phyloP scores from a whole-genome alignment of 1,140 invertebrate genomes.

The Drosophila biarmipes region DNA sequence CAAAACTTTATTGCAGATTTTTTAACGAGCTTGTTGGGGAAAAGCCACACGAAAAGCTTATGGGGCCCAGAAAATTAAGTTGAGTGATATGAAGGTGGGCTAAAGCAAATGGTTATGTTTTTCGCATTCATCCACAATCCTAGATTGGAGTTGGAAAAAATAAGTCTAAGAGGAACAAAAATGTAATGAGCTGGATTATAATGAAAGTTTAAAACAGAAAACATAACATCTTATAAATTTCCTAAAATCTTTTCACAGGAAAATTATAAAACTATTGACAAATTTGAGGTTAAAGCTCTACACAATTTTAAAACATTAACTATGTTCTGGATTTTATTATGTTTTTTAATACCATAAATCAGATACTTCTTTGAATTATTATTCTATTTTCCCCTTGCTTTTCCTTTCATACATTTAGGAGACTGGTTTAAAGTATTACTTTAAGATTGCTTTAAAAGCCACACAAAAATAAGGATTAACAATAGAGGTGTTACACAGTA shows the following conservation, averaged over 20 bases:
- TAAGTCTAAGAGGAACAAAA: too few relatives aligned
- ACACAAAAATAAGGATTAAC: neutral
- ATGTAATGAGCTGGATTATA: too few relatives aligned
- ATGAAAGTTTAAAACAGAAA: too few relatives aligned
- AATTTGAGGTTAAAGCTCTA: too few relatives aligned
- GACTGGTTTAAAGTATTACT: neutral
- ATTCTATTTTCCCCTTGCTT: neutral
- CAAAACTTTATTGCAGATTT: slow-evolving; percentile 30
- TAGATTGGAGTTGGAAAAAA: neutral
- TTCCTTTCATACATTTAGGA: neutral
- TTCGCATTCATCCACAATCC: neutral
- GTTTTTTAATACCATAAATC: too few relatives aligned
- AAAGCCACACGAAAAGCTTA: slow-evolving; percentile 9
- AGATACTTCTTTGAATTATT: too few relatives aligned
- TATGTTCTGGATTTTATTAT: too few relatives aligned
- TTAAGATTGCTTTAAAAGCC: too few relatives aligned
- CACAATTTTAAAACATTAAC: too few relatives aligned
- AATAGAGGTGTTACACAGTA: neutral
- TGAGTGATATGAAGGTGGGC: slow-evolving; percentile 12
- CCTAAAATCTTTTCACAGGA: too few relatives aligned
- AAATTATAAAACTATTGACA: too few relatives aligned
- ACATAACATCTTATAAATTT: too few relatives aligned
- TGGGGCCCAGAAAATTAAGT: slow-evolving; percentile 9
- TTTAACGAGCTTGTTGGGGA: slow-evolving; percentile 23
- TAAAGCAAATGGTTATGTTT: neutral